phyloP scores from a whole-genome alignment of 2,888 invertebrate genomes.

The Platycheirus albimanus region DNA sequence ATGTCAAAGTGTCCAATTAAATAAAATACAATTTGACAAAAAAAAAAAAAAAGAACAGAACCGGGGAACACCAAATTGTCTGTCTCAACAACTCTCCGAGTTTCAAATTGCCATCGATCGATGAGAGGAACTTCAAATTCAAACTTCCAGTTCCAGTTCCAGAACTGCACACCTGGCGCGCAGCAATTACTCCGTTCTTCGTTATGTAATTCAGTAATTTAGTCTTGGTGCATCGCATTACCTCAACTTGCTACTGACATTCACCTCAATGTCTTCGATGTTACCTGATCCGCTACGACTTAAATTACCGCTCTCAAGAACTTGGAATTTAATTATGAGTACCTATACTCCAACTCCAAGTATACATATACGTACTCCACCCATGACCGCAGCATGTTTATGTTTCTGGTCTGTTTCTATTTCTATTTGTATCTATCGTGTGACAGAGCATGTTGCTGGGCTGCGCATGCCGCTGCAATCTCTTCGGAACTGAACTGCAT shows the following conservation, averaged over 20 bases:
- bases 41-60: constrained; percentile 58
- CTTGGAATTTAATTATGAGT: constrained; percentile 73
- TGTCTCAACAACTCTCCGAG: background rate
- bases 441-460: constrained; percentile 48
- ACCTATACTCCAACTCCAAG: too few relatives aligned
- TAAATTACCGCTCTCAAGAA: constrained; percentile 41
- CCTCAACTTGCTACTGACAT: constrained; percentile 68
- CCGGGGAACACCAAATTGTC: constrained; percentile 27
- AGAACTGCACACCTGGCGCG: constrained; percentile 54
- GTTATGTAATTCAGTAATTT: constrained; percentile 64
- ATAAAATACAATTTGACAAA: constrained; percentile 72
- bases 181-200: constrained; percentile 53
- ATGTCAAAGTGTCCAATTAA: constrained; percentile 74
- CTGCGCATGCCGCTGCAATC: background rate
- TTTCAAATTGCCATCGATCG: constrained; percentile 17
- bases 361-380: constrained; percentile 56
- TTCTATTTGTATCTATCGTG: constrained; percentile 60
- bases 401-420: background rate
- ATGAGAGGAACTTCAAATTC: background rate
- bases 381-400: constrained; percentile 60
- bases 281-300: constrained; percentile 52
- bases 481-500: constrained; percentile 8
- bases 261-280: constrained; percentile 45
- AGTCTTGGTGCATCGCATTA: constrained; percentile 59
- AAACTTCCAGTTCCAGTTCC: constrained; percentile 8